Evolutionary conservation across 2,888 invertebrate species (phyloP).

Genomic region (Diarsia rubi): DNA sequence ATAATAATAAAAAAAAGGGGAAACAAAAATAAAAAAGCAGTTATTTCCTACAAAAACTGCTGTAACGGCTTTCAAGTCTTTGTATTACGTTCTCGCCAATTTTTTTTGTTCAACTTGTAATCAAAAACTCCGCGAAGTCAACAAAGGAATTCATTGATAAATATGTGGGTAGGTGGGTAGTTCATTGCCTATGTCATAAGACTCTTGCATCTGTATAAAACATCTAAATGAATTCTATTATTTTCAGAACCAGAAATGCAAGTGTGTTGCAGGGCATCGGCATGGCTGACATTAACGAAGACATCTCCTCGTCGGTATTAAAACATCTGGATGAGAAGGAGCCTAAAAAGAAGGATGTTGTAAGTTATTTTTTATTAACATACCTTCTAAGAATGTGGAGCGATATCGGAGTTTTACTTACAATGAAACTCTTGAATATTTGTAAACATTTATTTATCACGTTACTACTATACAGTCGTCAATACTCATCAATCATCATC

Average conservation of each 20-base stretch:
- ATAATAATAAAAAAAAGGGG: too few species aligned
- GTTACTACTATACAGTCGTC: conserved; percentile 9
- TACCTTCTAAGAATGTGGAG: neutral
- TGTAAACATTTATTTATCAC: conserved; percentile 7
- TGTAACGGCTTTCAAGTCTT: too few species aligned
- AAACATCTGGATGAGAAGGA: neutral
- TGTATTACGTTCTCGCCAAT: too few species aligned
- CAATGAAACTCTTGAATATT: conserved; percentile 7
- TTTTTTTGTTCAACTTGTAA: neutral
- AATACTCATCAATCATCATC: neutral
- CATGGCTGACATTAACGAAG: conserved; percentile 8
- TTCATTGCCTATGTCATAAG: neutral
- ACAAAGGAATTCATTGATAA: neutral
- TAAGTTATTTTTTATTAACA: conserved; percentile 18
- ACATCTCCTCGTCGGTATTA: neutral
- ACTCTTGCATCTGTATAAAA: neutral
- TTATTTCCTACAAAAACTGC: too few species aligned
- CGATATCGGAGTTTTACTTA: neutral
- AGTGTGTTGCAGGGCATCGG: conserved; percentile 70
- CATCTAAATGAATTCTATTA: neutral
- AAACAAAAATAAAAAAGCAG: too few species aligned
- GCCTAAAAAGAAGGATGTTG: conserved; percentile 8
- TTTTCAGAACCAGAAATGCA: conserved; percentile 86
- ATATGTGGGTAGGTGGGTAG: neutral
- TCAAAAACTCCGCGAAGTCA: neutral